Evolutionary conservation across 2,888 invertebrate species (phyloP).

Genomic region (Leistus spinibarbis): DNA sequence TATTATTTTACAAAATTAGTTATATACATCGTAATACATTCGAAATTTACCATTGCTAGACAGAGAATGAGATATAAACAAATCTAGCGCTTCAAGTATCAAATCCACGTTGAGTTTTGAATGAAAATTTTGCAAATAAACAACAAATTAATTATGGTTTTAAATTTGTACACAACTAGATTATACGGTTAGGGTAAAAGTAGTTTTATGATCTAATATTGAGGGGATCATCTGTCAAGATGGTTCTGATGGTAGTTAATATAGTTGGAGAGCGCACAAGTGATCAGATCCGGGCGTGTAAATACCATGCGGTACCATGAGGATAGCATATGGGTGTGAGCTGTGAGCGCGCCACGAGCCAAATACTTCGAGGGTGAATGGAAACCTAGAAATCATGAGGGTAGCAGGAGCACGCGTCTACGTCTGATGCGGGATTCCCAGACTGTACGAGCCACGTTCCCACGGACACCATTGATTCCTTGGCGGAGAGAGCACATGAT

Average conservation of each 20-base stretch:
- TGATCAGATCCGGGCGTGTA: slow-evolving; percentile 23
- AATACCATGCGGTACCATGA: neutral
- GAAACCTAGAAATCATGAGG: slow-evolving; percentile 15
- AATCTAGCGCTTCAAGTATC: too few species aligned
- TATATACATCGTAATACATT: too few species aligned
- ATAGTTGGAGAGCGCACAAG: slow-evolving; percentile 7
- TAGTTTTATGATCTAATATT: neutral
- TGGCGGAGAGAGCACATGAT: slow-evolving; percentile 14
- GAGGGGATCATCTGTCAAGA: neutral
- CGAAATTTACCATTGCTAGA: too few species aligned
- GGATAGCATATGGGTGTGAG: slow-evolving; percentile 1
- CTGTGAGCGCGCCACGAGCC: neutral
- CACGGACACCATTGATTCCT: slow-evolving; percentile 23
- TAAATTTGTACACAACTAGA: neutral
- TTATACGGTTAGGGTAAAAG: neutral
- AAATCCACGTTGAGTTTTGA: too few species aligned
- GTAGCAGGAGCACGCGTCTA: slow-evolving; percentile 24
- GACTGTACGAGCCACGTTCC: slow-evolving; percentile 20
- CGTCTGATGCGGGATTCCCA: slow-evolving; percentile 32
- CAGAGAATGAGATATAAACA: too few species aligned
- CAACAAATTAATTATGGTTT: too few species aligned
- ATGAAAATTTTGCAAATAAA: too few species aligned
- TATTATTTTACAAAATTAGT: too few species aligned
- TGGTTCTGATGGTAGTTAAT: neutral
- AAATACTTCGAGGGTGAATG: neutral